A percentile compares a stretch with the other conserved stretches of the same genome.
These are phyloP conservation scores for Tupaia tana DNA, from an alignment of 2,113 vertebrate genomes.

Conservation along the genomic window DNA sequence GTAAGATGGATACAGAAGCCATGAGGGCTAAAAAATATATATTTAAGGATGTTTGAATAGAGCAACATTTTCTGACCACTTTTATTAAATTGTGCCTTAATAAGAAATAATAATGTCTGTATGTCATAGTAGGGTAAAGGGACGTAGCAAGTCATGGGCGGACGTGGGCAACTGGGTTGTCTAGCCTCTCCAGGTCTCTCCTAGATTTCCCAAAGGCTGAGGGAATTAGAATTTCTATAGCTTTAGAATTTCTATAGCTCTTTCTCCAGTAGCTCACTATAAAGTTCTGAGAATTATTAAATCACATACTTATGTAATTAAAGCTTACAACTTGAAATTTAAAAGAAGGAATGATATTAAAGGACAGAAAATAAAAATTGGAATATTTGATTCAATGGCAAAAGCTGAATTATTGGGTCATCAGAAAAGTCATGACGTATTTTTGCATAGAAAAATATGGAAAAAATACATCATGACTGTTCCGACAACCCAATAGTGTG, in stretches of 20 bases:
- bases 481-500: not conserved
- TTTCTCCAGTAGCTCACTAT: fast-evolving
- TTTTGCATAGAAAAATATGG: too few species aligned
- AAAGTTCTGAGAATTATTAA: too few species aligned
- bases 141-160: too few species aligned
- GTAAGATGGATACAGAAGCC: not conserved
- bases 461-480: too few species aligned
- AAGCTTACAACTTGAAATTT: slow-evolving; percentile 26
- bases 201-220: too few species aligned
- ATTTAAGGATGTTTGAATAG: too few species aligned
- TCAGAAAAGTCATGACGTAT: not conserved
- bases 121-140: too few species aligned
- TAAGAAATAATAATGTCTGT: not conserved
- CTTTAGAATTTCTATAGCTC: fast-evolving
- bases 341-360: not conserved
- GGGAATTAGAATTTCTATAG: too few species aligned
- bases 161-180: not conserved
- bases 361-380: slow-evolving; percentile 12
- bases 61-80: not conserved
- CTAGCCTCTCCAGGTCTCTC: too few species aligned
- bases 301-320: too few species aligned
- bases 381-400: not conserved
- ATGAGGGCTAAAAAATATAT: not conserved
- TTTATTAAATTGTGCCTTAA: fast-evolving
- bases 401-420: slow-evolving; percentile 5